phyloP scores from a whole-genome alignment of 2,113 vertebrate species.

The Podiceps cristatus region DNA sequence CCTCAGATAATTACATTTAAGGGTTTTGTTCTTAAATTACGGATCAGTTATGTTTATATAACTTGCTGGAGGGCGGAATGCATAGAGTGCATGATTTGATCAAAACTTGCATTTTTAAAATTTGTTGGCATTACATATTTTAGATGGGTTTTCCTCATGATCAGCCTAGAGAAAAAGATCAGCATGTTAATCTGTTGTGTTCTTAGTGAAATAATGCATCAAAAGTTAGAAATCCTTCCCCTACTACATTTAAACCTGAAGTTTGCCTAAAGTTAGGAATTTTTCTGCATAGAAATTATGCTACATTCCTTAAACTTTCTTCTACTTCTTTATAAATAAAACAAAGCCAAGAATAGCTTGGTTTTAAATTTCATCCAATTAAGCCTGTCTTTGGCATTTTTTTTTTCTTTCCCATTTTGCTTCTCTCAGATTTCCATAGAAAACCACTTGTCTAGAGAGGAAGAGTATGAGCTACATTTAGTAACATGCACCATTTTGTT shows the following conservation, averaged over 20 bases:
- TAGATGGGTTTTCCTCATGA: conserved; percentile 27
- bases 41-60: conserved; percentile 13
- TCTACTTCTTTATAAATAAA: not conserved
- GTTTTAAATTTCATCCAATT: not conserved
- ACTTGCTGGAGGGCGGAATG: not conserved
- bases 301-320: not conserved
- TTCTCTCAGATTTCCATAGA: not conserved
- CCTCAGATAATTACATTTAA: conserved; percentile 20
- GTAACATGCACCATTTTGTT: not conserved
- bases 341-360: not conserved
- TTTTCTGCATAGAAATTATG: not conserved
- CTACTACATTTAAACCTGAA: not conserved
- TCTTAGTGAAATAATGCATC: not conserved
- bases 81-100: not conserved
- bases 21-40: conserved; percentile 22
- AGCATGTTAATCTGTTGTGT: not conserved
- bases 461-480: not conserved
- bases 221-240: not conserved
- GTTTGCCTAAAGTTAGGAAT: not conserved
- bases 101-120: not conserved
- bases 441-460: not conserved
- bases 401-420: not conserved
- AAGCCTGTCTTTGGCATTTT: not conserved
- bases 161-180: conserved; percentile 5
- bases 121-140: not conserved